phyloP scores from a whole-genome alignment of 2,113 vertebrate species.

The Caloenas nicobarica region DNA sequence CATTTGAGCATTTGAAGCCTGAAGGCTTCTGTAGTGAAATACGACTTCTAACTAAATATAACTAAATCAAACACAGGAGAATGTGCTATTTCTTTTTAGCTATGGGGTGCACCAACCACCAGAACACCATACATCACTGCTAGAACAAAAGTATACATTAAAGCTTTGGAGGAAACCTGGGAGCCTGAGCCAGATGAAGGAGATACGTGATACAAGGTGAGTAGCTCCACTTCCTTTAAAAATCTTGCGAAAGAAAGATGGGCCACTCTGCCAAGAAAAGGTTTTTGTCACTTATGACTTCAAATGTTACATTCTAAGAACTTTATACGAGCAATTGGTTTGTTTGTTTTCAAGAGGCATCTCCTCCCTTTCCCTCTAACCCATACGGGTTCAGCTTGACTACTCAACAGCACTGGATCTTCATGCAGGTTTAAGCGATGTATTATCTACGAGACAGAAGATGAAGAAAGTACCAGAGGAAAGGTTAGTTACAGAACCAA shows the following conservation, averaged over 20 bases:
- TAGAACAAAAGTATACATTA: background rate
- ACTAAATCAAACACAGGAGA: background rate
- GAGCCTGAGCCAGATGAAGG: background rate
- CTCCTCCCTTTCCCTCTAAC: background rate
- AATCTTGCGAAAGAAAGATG: background rate
- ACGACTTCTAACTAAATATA: background rate
- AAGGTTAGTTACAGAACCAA: background rate
- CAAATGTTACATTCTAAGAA: background rate
- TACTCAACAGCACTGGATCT: background rate
- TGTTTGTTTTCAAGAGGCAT: background rate
- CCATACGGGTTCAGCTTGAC: rapidly evolving
- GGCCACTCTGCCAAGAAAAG: background rate
- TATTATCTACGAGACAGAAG: background rate
- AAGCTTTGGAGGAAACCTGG: background rate
- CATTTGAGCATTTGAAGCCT: background rate
- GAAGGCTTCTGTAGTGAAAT: background rate
- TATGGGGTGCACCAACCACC: background rate
- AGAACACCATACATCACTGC: background rate
- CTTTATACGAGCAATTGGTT: background rate
- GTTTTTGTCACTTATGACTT: background rate
- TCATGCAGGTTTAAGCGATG: background rate
- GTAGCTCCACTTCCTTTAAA: background rate
- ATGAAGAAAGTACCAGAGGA: background rate
- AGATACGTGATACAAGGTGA: background rate
- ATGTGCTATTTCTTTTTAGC: background rate